Evolutionary conservation across 2,113 vertebrate genomes (phyloP), one percentile per base, ranked within the genome.

Genomic region (Zingel zingel): DNA sequence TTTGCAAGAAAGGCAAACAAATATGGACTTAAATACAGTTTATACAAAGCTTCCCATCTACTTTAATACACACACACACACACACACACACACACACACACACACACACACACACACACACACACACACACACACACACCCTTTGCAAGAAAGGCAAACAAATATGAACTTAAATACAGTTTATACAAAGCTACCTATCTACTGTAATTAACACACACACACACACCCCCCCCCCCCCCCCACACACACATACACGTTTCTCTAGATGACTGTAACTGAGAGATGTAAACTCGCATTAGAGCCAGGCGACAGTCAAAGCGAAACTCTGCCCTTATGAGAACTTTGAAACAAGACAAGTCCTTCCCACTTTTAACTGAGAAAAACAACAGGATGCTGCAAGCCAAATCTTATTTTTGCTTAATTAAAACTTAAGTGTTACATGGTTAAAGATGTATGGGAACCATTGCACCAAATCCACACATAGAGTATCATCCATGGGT

Each of bases 311-410:
- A 91, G 87, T 93, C 86, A 93, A 50, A 86, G 12, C 7, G 90
- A 92, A 93, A 93, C 92, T 87, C 58, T 53, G 61, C 39, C 51
- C 68, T 89, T 81, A 43, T 91, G 86, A 88, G 76, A 89, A 84
- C 81, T 57, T 75, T 69, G 33, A 88, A 53, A 76, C 11, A 2
- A 82, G 68, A 48, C 3, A 14, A 74, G 47, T 59, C 45, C 59
- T 90, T 86, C 88, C 89, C 65, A 83, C 82, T 91, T 89, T 89
- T 51, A 65, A 66, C 68, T 75, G 77, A 88, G 84, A 88, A 89
- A 89, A 92, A 91, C 63, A 89, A 91, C 86, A 93, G 90, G 90
- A 91, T 91, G 91, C 78, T 51, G 30, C 65, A 56, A 64, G 64
- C 39, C 36, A 72, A 64, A 30, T 47, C 39, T 70, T 70, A 23